Conservation (phyloP, 2,888 invertebrate genomes). For the Microctonus aethiopoides region DNA sequence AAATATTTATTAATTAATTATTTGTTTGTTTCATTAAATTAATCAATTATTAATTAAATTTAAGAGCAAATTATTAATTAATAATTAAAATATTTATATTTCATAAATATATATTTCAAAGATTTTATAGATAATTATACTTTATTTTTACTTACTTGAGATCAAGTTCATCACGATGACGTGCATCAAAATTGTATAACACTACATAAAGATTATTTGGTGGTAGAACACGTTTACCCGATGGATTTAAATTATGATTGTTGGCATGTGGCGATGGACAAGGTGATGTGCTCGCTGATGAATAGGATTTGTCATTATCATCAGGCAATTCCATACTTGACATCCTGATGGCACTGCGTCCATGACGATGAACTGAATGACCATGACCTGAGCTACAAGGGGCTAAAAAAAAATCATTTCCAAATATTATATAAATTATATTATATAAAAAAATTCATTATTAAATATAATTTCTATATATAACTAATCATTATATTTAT, state of each 20-base stretch:
- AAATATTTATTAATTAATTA: no score
- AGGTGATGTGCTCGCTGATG: conserved; percentile 92
- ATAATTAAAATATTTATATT: no score
- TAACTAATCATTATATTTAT: no score
- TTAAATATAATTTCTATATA: no score
- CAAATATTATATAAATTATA: no score
- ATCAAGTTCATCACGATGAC: conserved; percentile 94
- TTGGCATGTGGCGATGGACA: conserved; percentile 84
- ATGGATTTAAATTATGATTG: conserved; percentile 60
- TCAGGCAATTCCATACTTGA: conserved; percentile 93
- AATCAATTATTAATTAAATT: no score
- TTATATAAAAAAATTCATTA: no score
- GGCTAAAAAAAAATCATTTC: conserved; percentile 57
- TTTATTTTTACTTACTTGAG: conserved; percentile 74
- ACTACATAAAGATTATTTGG: conserved; percentile 94
- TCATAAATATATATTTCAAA: no score
- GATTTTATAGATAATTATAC: neutral
- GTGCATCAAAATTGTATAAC: conserved; percentile 93
- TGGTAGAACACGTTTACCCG: conserved; percentile 70
- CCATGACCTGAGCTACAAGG: conserved; percentile 91
- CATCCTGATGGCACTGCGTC: conserved; percentile 87
- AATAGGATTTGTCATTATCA: conserved; percentile 89
- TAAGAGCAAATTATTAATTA: no score
- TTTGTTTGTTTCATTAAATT: no score
- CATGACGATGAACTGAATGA: conserved; percentile 70